Evolutionary conservation across 2,888 invertebrate genomes (phyloP), one percentile per base, ranked within the genome.

Genomic region (Omphaloscelis lunosa): DNA sequence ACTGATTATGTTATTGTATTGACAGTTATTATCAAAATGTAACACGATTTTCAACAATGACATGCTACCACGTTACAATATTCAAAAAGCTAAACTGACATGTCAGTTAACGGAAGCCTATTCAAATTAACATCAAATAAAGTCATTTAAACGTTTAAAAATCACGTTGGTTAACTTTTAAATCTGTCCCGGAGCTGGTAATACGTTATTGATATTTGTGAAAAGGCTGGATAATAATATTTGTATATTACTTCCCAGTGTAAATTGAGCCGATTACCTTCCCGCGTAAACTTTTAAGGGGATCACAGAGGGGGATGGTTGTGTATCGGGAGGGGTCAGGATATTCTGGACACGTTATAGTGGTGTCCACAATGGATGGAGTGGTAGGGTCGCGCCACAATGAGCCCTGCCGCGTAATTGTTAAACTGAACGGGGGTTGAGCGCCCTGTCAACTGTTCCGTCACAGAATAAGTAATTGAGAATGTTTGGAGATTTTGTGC

Each of bases 191-290:
- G 93, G 93, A 93, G 95, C 94, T 92, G 92, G 95, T 96, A 96
- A 96, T 95, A 95, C 95, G 94, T 95, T 96, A 96, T 96, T 96
- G 96, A 96, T 96, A 96, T 96, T 96, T 96, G 95, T 95, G 94
- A 95, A 95, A 95, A 93, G 94, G 93, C 93, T 92, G 95, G 95
- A 95, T 96, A 96, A 96, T 96, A 96, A 96, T 96, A 96, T 96
- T 96, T 96, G 96, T 96, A 93, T 94, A 93, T 91, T 88, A 89
- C 88, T 90, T 83, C 79, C 95, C 94, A 93, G 77, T 85, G 77
- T 93, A 90, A 77, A 58, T 82, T 92, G 95, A 93, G 58, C 95
- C 90, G 62, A 89, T 89, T 82, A 84, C 86, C 88, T 91, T 80
- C 86, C 85, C 84, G 78, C 75, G 72, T 73, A 39, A 78, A 75